A percentile compares a stretch with the other conserved stretches of the same genome.
Evolutionary conservation across 2,113 vertebrate species (phyloP).

Genomic region (Kryptolebias marmoratus): DNA sequence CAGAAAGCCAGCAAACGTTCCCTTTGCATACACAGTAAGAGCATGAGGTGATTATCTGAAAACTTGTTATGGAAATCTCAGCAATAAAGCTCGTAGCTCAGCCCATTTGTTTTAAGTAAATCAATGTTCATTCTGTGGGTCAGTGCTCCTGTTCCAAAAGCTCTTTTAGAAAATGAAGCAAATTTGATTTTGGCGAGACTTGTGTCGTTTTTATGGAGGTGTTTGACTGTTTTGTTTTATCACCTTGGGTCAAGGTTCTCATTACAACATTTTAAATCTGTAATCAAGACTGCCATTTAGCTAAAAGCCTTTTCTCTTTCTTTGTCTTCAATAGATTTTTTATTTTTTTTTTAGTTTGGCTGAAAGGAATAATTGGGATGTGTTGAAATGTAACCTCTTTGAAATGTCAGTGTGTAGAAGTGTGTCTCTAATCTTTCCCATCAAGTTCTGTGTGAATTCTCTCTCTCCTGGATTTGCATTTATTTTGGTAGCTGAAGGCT

Average conservation of each 20-base stretch:
- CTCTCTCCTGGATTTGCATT: conserved; percentile 27
- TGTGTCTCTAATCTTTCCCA: conserved; percentile 22
- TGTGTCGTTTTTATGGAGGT: background rate
- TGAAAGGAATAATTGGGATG: conserved; percentile 14
- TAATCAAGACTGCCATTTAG: conserved; percentile 30
- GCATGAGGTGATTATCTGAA: background rate
- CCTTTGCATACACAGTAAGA: conserved; percentile 7
- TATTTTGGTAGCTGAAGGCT: conserved; percentile 41
- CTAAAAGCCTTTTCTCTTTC: conserved; percentile 29
- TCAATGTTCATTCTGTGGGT: conserved; percentile 1
- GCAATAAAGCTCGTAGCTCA: background rate
- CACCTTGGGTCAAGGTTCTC: conserved; percentile 35
- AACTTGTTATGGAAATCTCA: background rate
- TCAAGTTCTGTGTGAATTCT: conserved; percentile 1
- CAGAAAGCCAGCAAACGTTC: conserved; percentile 12
- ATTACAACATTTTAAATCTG: conserved; percentile 46
- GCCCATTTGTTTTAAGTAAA: conserved; percentile 18
- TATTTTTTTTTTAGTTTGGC: conserved; percentile 42
- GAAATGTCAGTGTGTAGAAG: conserved; percentile 11
- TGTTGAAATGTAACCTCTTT: conserved; percentile 20
- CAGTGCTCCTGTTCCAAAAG: background rate
- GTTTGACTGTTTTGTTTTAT: conserved; percentile 27
- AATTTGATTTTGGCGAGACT: conserved; percentile 22
- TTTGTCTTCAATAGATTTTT: conserved; percentile 12
- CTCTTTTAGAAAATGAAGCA: conserved; percentile 33